A percentile compares a stretch with the other conserved stretches of the same genome.
Conservation (phyloP, 1,140 invertebrate genomes). For the Hestina assimilis region DNA sequence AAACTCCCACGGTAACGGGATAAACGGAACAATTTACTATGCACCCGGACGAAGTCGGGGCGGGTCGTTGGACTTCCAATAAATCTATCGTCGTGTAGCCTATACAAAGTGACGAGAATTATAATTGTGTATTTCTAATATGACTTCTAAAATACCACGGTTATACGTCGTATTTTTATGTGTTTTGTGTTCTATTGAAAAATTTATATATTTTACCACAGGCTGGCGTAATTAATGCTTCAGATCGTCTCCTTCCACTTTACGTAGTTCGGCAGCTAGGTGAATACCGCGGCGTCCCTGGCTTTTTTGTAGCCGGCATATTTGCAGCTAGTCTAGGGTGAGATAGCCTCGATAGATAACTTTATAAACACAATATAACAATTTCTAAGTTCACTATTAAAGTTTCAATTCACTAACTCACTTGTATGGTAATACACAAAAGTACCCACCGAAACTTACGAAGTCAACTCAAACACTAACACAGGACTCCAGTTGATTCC, state of each 20-base stretch:
- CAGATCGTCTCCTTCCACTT: slow-evolving; percentile 86
- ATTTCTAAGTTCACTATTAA: no score
- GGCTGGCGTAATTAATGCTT: slow-evolving; percentile 80
- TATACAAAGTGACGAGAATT: no score
- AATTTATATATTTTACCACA: slow-evolving; percentile 39
- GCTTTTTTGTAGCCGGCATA: slow-evolving; percentile 92
- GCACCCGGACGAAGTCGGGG: no score
- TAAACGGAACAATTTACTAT: no score
- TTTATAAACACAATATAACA: no score
- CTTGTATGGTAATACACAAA: background rate
- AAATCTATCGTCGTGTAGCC: no score
- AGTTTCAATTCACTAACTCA: background rate
- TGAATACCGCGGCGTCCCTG: slow-evolving; percentile 85
- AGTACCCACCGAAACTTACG: slow-evolving; percentile 27
- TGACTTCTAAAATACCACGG: no score
- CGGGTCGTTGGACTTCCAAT: no score
- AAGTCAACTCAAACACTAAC: slow-evolving; percentile 42
- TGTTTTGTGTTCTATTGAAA: no score
- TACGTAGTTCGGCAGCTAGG: slow-evolving; percentile 90
- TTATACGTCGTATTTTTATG: no score
- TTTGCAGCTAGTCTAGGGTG: slow-evolving; percentile 85
- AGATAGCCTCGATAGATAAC: background rate
- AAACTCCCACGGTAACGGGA: no score
- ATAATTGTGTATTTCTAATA: no score
- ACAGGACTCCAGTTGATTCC: slow-evolving; percentile 34